Evolutionary conservation across 2,888 invertebrate species (phyloP), one percentile per base, ranked within the genome.

Genomic region (Nemotelus nigrinus): DNA sequence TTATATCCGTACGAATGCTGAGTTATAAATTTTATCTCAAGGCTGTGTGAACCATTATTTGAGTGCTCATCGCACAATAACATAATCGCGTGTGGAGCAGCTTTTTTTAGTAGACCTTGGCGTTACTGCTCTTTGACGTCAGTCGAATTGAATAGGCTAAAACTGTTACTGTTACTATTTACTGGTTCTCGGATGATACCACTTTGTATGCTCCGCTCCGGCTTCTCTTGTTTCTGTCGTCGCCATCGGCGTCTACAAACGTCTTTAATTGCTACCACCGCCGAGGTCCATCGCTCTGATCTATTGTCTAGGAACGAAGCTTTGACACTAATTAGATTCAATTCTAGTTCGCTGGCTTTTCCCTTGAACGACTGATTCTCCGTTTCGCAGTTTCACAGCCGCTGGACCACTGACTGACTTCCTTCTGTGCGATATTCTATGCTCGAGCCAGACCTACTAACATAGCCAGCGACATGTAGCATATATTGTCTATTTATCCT

Each of bases 11-110:
- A 74, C 74, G 39, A 74, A 63, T 60, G 48, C 48, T 60, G 60
- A 55, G 70, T 53, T 76, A 76, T 76, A 76, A 76, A 76, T 76
- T 76, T 76, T 44, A 76, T 65, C 65, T 65, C 76, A 76, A 76
- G 76, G 76, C 76, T 76, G 65, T 63, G 76, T 64, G 76, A 55
- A 63, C 76, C 65, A 76, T 76, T 76, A 76, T 64, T 65, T 50
- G 64, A 64, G 25, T 25, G 45, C 53, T 76, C 76, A 76, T 76
- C 76, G 50, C 75, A 70, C 70, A 70, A 70, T 70, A 70, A 55
- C 70, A 74, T 74, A 63, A 74, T 60, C 60, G 74, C 74, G 74
- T 60, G 74, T 74, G 8, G 60, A 60, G 60, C 74, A 74, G 41
- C 74, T 74, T 74, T 70, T 70, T 48, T 25, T 25, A 25, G 25